Percentiles rank a stretch among this genome's conserved stretches.
These are phyloP conservation scores for Corapipo altera DNA, from an alignment of 2,113 vertebrate genomes.

Conservation along the genomic window DNA sequence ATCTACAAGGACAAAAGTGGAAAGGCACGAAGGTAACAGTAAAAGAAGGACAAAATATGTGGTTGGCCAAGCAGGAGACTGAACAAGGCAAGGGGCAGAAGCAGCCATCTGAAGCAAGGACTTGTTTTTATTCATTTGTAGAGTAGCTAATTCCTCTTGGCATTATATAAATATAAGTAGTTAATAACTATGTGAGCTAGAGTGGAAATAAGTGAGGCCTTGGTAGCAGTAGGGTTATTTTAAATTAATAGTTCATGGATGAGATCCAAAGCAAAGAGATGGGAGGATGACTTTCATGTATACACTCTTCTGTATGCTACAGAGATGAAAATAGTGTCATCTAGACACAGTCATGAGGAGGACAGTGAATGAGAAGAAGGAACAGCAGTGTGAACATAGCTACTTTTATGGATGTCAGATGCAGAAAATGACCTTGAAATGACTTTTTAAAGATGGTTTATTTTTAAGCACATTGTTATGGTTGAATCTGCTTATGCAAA, in stretches of 20 bases:
- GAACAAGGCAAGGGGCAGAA: neutral
- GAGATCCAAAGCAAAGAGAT: neutral
- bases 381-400: neutral
- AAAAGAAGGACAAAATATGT: neutral
- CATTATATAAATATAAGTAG: neutral
- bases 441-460: neutral
- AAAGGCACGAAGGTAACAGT: neutral
- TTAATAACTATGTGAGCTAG: neutral
- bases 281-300: neutral
- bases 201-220: neutral
- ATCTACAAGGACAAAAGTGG: neutral
- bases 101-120: neutral
- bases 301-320: rapidly evolving
- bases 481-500: constrained; percentile 17
- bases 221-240: neutral
- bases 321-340: neutral
- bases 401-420: neutral
- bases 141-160: neutral
- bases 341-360: neutral
- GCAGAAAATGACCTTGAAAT: neutral
- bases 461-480: neutral
- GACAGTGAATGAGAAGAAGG: neutral
- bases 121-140: neutral
- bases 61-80: neutral
- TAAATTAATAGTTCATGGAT: neutral